These are phyloP conservation scores for Falco biarmicus DNA, from an alignment of 2,797 vertebrate species.

Conservation along the genomic window DNA sequence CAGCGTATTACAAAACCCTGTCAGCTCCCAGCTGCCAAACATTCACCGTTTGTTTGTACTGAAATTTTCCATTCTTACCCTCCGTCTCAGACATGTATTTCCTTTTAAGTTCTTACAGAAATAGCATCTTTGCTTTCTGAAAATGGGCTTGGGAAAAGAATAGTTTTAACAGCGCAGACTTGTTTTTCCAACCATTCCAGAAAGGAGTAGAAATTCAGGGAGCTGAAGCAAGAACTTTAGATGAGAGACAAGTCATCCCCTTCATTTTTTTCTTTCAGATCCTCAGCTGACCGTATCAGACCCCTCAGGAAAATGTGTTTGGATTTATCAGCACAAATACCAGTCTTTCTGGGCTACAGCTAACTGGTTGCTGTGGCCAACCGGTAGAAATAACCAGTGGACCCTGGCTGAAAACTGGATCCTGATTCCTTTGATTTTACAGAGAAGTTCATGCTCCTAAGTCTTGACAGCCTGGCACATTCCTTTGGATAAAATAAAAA, in stretches of 20 bases:
- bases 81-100: slow-evolving; percentile 48
- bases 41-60: slow-evolving; percentile 47
- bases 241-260: neutral
- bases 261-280: neutral
- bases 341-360: neutral
- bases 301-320: neutral
- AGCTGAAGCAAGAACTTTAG: neutral
- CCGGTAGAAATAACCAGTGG: neutral
- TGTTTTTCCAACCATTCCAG: slow-evolving; percentile 24
- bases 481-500: neutral
- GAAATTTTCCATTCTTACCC: slow-evolving; percentile 59
- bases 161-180: slow-evolving; percentile 22
- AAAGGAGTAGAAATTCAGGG: neutral
- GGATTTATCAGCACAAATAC: neutral
- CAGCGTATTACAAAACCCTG: slow-evolving; percentile 3
- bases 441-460: neutral
- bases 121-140: slow-evolving; percentile 38
- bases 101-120: slow-evolving; percentile 60
- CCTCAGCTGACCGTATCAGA: neutral
- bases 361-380: neutral
- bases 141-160: slow-evolving; percentile 46
- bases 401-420: neutral
- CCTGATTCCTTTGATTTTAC: slow-evolving; percentile 1
- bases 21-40: slow-evolving; percentile 35
- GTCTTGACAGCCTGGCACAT: neutral